phyloP scores from a whole-genome alignment of 92 coral and sea anemone species.

The Pocillopora grandis region DNA sequence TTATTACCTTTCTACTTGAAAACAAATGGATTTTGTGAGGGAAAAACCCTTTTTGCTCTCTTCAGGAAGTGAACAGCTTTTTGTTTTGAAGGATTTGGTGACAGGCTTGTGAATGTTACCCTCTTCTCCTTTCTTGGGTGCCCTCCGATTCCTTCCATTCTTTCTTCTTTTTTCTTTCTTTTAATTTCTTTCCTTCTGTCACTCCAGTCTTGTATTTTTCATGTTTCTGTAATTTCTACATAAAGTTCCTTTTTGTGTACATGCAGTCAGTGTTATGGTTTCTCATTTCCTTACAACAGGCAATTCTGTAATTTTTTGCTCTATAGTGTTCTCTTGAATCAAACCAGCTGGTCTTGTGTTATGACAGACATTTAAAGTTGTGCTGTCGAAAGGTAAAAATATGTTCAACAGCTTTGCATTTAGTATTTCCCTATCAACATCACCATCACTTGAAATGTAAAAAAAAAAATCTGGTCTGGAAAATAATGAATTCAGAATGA shows the following conservation, averaged over 20 bases:
- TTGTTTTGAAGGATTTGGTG: no score
- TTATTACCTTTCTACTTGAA: no score
- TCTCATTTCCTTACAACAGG: neutral
- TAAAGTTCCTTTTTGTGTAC: neutral
- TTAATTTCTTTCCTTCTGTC: neutral
- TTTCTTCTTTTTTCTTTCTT: neutral
- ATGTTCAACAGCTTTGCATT: neutral
- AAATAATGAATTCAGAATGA: no score
- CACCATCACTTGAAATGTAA: no score
- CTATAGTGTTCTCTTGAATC: constrained; percentile 33
- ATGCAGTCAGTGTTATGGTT: neutral
- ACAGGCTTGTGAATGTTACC: no score
- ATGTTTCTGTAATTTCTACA: neutral
- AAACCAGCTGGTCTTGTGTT: constrained; percentile 30
- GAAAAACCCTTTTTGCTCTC: no score
- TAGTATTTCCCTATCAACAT: neutral
- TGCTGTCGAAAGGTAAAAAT: constrained; percentile 29
- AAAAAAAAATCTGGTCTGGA: no score
- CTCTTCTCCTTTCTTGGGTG: neutral
- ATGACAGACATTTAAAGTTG: constrained; percentile 45
- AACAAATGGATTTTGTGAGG: no score
- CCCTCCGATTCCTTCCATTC: neutral
- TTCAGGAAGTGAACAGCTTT: no score
- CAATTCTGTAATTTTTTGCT: neutral
- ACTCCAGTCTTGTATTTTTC: neutral